These are phyloP conservation scores for Enteromius mattozi DNA, from an alignment of 2,797 vertebrate genomes.

Conservation along the genomic window DNA sequence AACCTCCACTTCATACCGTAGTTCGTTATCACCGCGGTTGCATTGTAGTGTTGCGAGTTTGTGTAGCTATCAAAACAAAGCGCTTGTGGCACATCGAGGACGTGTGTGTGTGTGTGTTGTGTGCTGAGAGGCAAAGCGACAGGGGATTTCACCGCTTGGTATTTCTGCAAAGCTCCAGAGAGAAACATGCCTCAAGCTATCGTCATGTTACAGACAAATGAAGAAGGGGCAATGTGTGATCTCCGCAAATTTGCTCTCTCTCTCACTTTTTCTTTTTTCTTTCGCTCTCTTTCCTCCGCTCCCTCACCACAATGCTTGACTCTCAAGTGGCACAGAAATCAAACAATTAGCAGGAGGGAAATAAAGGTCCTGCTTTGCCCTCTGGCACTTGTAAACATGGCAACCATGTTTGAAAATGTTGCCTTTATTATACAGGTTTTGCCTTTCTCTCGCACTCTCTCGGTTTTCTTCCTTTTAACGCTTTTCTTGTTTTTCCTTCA, in stretches of 20 bases:
- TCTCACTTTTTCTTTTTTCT: conserved; percentile 50
- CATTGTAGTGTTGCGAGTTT: conserved; percentile 52
- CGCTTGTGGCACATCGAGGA: conserved; percentile 30
- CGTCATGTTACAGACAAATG: conserved; percentile 72
- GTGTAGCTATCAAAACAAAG: conserved; percentile 40
- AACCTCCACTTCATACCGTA: conserved; percentile 44
- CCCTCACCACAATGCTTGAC: conserved; percentile 56
- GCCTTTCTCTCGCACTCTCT: conserved; percentile 31
- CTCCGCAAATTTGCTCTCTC: conserved; percentile 71
- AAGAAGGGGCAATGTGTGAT: conserved; percentile 65
- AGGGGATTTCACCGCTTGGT: conserved; percentile 79
- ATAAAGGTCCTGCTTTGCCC: conserved; percentile 78
- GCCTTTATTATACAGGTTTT: conserved; percentile 67
- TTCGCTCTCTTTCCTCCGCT: conserved; percentile 22
- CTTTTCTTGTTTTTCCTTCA: not conserved
- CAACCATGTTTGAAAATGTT: conserved; percentile 70
- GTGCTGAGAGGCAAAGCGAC: conserved; percentile 70
- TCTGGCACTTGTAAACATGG: conserved; percentile 77
- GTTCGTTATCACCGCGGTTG: conserved; percentile 47
- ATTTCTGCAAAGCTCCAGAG: conserved; percentile 81
- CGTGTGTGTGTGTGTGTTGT: conserved; percentile 40
- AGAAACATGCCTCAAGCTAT: conserved; percentile 76
- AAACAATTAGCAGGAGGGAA: conserved; percentile 85
- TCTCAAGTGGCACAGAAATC: conserved; percentile 82
- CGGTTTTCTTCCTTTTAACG: not conserved